Conservation (phyloP, 1,140 invertebrate species). For the Rhyacophila brunnea region DNA sequence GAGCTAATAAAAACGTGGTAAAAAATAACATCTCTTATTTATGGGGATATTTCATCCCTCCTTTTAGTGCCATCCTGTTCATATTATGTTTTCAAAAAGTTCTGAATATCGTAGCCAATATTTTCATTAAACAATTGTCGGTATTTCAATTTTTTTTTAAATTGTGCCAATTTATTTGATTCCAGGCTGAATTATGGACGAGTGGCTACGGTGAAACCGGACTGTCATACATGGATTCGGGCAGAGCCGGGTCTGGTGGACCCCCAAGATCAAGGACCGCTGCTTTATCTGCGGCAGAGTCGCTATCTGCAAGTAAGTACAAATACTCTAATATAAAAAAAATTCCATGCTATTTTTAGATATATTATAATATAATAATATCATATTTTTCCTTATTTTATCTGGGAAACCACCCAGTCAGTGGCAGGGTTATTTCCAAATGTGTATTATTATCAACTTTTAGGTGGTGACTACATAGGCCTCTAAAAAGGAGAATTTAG, state of each 20-base stretch:
- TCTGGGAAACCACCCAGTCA: background rate
- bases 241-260: background rate
- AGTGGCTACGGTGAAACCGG: slow-evolving; percentile 7
- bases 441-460: background rate
- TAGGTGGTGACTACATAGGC: no score
- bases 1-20: no score
- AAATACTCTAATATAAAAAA: background rate
- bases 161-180: no score
- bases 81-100: no score
- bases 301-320: slow-evolving; percentile 33
- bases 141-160: background rate
- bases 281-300: slow-evolving; percentile 28
- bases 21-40: no score
- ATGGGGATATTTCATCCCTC: no score
- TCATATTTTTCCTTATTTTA: background rate
- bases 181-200: slow-evolving; percentile 23
- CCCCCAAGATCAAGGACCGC: slow-evolving; percentile 2
- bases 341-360: background rate
- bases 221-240: slow-evolving; percentile 14
- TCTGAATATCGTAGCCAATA: no score
- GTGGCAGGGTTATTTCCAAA: background rate
- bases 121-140: no score
- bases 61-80: no score
- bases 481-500: no score
- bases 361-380: background rate